Percentiles rank a stretch among this genome's conserved stretches.
phyloP scores from a whole-genome alignment of 2,113 vertebrate genomes.

The Upupa epops region DNA sequence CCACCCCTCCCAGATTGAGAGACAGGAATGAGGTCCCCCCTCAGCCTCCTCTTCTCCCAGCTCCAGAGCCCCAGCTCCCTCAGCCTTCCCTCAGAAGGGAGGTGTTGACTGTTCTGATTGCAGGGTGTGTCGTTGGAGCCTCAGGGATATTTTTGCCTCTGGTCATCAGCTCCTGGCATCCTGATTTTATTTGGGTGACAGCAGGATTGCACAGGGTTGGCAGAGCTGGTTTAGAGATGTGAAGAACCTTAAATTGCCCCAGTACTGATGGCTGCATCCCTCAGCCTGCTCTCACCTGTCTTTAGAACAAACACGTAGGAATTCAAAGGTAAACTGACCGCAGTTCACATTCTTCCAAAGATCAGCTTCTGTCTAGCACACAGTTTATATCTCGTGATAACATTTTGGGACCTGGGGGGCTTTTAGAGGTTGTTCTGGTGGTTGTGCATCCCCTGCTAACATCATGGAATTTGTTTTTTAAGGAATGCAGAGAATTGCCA shows the following conservation, averaged over 20 bases:
- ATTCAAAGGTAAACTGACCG: too few species aligned
- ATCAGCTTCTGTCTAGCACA: not conserved
- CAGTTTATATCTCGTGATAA: not conserved
- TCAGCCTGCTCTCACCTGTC: not conserved
- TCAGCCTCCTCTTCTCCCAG: too few species aligned
- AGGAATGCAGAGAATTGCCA: constrained; percentile 1
- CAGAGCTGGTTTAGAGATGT: not conserved
- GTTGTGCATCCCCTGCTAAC: not conserved
- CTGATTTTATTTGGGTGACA: not conserved
- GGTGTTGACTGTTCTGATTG: too few species aligned
- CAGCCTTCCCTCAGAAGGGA: too few species aligned
- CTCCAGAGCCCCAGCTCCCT: too few species aligned
- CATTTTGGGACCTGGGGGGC: not conserved
- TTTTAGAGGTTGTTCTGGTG: not conserved
- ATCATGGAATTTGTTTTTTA: not conserved
- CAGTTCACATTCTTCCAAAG: not conserved
- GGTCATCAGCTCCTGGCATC: not conserved
- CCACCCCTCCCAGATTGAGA: too few species aligned
- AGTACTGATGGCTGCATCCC: not conserved
- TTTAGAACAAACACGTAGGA: not conserved
- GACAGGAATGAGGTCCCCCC: too few species aligned
- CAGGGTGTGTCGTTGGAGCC: too few species aligned
- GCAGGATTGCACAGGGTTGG: fast-evolving
- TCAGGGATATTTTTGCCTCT: too few species aligned
- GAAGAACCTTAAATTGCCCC: not conserved